Conservation (phyloP, 2,888 invertebrate species). For the Diaprepes abbreviatus region DNA sequence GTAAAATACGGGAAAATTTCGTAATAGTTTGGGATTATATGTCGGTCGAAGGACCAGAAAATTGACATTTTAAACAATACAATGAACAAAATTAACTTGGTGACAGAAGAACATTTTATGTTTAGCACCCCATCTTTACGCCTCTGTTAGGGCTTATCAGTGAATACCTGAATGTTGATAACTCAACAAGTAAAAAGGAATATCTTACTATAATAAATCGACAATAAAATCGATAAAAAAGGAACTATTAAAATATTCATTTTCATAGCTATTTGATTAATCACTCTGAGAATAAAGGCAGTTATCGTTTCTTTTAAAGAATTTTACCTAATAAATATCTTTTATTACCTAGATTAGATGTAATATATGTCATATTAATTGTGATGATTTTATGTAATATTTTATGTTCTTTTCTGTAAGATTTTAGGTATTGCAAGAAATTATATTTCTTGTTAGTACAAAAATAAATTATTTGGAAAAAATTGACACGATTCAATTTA, state of each 20-base stretch:
- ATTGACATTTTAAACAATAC: too few relatives aligned
- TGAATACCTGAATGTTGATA: slow-evolving; percentile 5
- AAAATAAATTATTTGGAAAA: too few relatives aligned
- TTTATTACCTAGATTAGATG: not conserved
- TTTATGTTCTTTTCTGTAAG: too few relatives aligned
- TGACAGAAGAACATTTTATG: too few relatives aligned
- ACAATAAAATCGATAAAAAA: slow-evolving; percentile 13
- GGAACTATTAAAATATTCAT: slow-evolving; percentile 7
- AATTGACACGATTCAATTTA: too few relatives aligned
- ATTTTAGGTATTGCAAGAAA: too few relatives aligned
- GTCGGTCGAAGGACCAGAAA: too few relatives aligned
- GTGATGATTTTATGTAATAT: too few relatives aligned
- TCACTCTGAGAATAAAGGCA: not conserved
- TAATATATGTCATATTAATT: not conserved
- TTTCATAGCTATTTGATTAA: not conserved
- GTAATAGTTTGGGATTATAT: too few relatives aligned
- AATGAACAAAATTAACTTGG: too few relatives aligned
- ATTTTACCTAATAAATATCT: not conserved
- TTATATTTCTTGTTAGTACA: too few relatives aligned
- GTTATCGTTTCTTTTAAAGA: not conserved
- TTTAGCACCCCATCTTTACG: not conserved
- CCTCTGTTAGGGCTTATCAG: not conserved
- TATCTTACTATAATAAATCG: slow-evolving; percentile 14
- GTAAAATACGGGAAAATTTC: too few relatives aligned
- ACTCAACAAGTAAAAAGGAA: not conserved